phyloP scores from a whole-genome alignment of 1,140 invertebrate genomes.

The Theocolax elegans region DNA sequence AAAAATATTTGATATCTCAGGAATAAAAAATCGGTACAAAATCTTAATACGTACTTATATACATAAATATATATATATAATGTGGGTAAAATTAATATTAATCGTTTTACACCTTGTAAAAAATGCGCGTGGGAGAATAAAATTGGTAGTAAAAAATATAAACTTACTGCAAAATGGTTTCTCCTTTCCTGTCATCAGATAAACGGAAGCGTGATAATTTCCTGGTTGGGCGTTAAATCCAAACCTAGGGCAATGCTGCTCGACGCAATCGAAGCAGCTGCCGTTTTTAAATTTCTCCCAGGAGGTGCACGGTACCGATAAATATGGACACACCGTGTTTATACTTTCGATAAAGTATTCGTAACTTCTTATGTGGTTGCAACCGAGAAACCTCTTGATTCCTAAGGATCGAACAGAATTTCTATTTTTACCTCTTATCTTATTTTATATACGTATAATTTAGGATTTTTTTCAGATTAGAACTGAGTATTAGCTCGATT shows the following conservation, averaged over 20 bases:
- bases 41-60: too few relatives aligned
- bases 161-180: slow-evolving; percentile 83
- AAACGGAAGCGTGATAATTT: slow-evolving; percentile 72
- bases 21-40: too few relatives aligned
- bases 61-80: too few relatives aligned
- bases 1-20: too few relatives aligned
- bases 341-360: slow-evolving; percentile 90
- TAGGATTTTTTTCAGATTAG: too few relatives aligned
- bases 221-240: slow-evolving; percentile 73
- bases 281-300: slow-evolving; percentile 81
- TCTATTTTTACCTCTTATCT: too few relatives aligned
- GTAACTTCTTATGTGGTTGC: slow-evolving; percentile 86
- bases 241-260: slow-evolving; percentile 77
- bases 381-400: slow-evolving; percentile 81
- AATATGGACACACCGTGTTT: slow-evolving; percentile 78
- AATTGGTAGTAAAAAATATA: not conserved
- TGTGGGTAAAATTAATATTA: too few relatives aligned
- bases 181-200: slow-evolving; percentile 75
- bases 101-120: too few relatives aligned
- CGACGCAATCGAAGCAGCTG: slow-evolving; percentile 78
- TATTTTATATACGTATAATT: too few relatives aligned
- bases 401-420: too few relatives aligned
- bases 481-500: too few relatives aligned
- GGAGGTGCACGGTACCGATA: slow-evolving; percentile 81
- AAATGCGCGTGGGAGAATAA: too few relatives aligned